phyloP scores from a whole-genome alignment of 2,797 vertebrate genomes.

The Cuniculus paca region DNA sequence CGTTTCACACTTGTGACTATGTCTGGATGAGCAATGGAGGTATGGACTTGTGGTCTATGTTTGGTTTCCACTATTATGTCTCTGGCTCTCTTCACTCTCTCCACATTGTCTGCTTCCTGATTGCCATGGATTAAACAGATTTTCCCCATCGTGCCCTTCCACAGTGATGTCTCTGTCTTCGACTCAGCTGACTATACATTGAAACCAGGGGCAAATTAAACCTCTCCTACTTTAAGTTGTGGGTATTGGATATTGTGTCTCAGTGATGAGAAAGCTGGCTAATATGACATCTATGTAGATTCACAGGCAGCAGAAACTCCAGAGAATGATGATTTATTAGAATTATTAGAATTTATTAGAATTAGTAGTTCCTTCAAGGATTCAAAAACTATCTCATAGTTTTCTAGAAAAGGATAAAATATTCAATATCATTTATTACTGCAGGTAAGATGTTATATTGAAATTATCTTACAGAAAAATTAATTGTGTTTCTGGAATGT shows the following conservation, averaged over 20 bases:
- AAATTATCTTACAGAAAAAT: background rate
- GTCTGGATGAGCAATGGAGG: background rate
- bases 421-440: background rate
- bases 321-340: background rate
- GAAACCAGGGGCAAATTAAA: background rate
- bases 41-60: background rate
- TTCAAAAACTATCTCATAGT: background rate
- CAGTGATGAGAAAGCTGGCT: background rate
- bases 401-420: background rate
- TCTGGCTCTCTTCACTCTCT: background rate
- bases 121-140: background rate
- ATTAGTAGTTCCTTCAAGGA: background rate
- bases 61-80: background rate
- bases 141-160: background rate
- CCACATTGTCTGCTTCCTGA: background rate
- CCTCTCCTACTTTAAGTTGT: background rate
- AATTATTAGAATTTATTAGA: too few species aligned
- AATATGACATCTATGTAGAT: background rate
- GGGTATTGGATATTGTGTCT: background rate
- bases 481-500: background rate
- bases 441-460: background rate
- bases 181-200: background rate
- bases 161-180: background rate
- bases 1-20: background rate
- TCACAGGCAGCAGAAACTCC: background rate